phyloP scores from a whole-genome alignment of 1,140 invertebrate genomes.

The Aricia agestis region DNA sequence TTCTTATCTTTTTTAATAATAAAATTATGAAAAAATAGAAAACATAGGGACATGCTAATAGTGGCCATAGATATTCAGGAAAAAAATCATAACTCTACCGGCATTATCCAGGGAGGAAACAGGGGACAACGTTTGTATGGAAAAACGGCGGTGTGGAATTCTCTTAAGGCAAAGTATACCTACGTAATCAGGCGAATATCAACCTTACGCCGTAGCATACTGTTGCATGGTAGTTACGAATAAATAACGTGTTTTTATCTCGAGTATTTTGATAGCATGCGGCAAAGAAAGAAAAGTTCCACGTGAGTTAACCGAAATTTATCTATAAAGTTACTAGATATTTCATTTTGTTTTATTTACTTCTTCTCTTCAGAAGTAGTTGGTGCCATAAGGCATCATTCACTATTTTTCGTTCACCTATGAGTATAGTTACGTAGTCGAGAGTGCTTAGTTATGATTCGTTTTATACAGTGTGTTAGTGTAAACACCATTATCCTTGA shows the following conservation, averaged over 20 bases:
- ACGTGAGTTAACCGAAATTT: neutral
- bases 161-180: too few species aligned
- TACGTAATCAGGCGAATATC: too few species aligned
- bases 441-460: neutral
- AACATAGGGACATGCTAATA: too few species aligned
- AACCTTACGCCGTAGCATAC: neutral
- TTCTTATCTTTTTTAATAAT: too few species aligned
- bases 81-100: too few species aligned
- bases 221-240: constrained; percentile 27
- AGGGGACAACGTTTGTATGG: too few species aligned
- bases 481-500: too few species aligned
- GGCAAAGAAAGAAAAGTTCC: neutral
- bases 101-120: too few species aligned
- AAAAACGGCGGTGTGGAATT: too few species aligned
- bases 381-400: neutral
- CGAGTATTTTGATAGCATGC: neutral
- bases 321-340: neutral
- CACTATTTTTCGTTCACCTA: neutral
- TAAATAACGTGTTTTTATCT: neutral
- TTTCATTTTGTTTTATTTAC: neutral
- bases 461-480: too few species aligned
- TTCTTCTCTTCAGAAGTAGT: neutral
- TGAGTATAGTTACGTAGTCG: neutral
- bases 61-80: too few species aligned
- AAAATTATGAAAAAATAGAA: too few species aligned